phyloP scores from a whole-genome alignment of 2,888 invertebrate genomes.

The Ornithoptera alexandrae region DNA sequence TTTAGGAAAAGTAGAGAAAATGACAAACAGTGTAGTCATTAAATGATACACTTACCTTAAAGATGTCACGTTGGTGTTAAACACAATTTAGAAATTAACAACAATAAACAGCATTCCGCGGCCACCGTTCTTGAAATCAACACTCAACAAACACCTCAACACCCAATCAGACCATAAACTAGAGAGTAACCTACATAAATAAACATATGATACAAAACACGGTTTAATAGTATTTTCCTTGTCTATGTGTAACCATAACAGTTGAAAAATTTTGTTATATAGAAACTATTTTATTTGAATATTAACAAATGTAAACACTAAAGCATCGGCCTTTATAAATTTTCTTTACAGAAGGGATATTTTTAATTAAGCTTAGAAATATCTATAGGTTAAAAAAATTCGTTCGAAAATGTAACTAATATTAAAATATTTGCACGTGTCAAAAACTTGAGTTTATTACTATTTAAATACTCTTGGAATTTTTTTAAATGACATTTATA shows the following conservation, averaged over 20 bases:
- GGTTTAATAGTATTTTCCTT: conserved; percentile 34
- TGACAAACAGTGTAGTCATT: conserved; percentile 26
- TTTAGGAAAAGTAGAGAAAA: conserved; percentile 12
- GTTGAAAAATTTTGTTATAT: background rate
- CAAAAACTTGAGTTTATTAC: too few species aligned
- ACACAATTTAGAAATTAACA: conserved; percentile 67
- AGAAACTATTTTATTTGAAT: background rate
- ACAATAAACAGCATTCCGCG: conserved; percentile 76
- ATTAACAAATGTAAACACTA: background rate
- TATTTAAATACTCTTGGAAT: too few species aligned
- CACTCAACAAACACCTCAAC: conserved; percentile 71
- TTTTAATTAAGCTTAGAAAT: too few species aligned
- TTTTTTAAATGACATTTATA: too few species aligned
- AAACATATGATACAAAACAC: conserved; percentile 73
- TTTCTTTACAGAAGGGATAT: too few species aligned
- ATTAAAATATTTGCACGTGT: too few species aligned
- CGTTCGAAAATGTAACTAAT: background rate
- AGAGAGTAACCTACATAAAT: conserved; percentile 73
- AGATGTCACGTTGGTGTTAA: conserved; percentile 50
- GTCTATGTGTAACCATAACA: conserved; percentile 40
- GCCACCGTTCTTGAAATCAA: conserved; percentile 63
- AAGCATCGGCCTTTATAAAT: background rate
- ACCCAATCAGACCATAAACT: conserved; percentile 74
- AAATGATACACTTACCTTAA: conserved; percentile 54
- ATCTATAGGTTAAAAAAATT: too few species aligned